These are phyloP conservation scores for Caenorhabditis uteleia DNA, from an alignment of 2,888 invertebrate genomes.

Conservation along the genomic window DNA sequence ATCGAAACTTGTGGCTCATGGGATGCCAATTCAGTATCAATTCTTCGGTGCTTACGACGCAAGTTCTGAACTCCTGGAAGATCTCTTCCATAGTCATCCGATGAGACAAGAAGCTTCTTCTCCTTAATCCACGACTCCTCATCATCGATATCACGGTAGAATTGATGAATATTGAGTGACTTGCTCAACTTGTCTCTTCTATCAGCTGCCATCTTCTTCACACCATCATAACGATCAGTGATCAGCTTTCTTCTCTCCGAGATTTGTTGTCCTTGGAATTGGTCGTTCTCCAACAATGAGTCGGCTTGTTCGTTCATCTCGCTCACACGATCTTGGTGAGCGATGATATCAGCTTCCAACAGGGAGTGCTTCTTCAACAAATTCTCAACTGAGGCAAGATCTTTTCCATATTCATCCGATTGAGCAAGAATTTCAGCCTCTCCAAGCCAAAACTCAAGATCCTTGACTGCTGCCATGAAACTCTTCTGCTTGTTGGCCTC, in stretches of 20 bases:
- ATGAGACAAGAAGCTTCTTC: slow-evolving; percentile 93
- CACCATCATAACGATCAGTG: slow-evolving; percentile 87
- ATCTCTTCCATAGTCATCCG: slow-evolving; percentile 97
- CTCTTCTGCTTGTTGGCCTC: slow-evolving; percentile 98
- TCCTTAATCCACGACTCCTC: slow-evolving; percentile 99
- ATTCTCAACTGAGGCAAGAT: slow-evolving; percentile 96
- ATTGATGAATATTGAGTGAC: slow-evolving; percentile 96
- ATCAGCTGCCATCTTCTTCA: slow-evolving; percentile 83
- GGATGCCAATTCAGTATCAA: slow-evolving; percentile 95
- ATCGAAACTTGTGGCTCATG: slow-evolving; percentile 84
- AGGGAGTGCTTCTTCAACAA: slow-evolving; percentile 92
- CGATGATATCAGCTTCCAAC: slow-evolving; percentile 95
- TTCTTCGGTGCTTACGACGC: slow-evolving; percentile 95
- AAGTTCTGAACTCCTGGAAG: slow-evolving; percentile 97
- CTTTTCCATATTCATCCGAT: slow-evolving; percentile 71
- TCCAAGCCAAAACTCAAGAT: slow-evolving; percentile 99
- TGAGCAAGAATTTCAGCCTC: slow-evolving; percentile 78
- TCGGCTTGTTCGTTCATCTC: slow-evolving; percentile 78
- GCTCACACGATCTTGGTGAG: slow-evolving; percentile 77
- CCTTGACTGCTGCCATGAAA: slow-evolving; percentile 98
- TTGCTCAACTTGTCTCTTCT: slow-evolving; percentile 90
- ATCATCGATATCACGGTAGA: slow-evolving; percentile 98
- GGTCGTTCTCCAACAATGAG: slow-evolving; percentile 90
- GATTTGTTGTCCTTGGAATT: slow-evolving; percentile 95
- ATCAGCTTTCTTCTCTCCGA: slow-evolving; percentile 89